Evolutionary conservation across 2,113 vertebrate species (phyloP).

Genomic region (Daubentonia madagascariensis): DNA sequence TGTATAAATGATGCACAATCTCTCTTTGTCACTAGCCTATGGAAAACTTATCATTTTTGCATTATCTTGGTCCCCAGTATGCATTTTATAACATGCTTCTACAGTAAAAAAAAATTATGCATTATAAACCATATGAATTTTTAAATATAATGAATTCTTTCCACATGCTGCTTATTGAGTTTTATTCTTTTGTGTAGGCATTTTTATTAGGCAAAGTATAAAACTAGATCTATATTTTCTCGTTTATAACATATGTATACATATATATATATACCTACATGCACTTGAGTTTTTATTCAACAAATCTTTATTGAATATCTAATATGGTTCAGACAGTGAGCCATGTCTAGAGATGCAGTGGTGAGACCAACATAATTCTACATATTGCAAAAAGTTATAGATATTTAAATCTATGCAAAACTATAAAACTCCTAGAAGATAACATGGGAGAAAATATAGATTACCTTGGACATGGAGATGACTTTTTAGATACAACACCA

Average conservation of each 20-base stretch:
- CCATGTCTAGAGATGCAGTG: not conserved
- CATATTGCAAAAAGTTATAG: not conserved
- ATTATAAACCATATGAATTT: not conserved
- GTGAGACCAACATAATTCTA: not conserved
- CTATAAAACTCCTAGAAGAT: not conserved
- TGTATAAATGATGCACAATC: not conserved
- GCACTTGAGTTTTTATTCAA: not conserved
- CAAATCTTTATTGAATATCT: not conserved
- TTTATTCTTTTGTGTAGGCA: not conserved
- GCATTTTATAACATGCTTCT: not conserved
- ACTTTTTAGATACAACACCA: not conserved
- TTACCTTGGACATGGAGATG: not conserved
- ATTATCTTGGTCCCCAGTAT: not conserved
- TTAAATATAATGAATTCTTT: conserved; percentile 41
- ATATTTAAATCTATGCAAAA: not conserved
- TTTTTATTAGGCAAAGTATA: not conserved
- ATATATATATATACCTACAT: not conserved
- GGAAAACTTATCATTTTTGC: not conserved
- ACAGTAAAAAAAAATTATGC: not conserved
- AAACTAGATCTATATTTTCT: not conserved
- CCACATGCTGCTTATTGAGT: not conserved
- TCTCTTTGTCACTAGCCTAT: not conserved
- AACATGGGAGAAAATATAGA: not conserved
- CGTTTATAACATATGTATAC: not conserved
- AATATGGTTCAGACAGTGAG: not conserved